Base-by-base conservation (phyloP, 2,797 vertebrate species). In the Sardinella longiceps region DNA sequence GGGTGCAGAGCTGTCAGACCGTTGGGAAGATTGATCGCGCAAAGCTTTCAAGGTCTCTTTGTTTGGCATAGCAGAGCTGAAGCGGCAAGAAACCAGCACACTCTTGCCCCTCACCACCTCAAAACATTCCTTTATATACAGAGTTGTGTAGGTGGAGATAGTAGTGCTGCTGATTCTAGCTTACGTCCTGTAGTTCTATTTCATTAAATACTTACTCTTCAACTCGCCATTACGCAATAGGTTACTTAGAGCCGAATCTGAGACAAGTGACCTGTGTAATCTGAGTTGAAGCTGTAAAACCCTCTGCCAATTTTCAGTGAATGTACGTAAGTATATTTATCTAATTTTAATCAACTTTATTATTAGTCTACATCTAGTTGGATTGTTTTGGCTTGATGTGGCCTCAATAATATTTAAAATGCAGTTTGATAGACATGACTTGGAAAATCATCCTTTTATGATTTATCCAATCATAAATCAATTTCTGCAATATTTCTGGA, bases 1-100 rank as follows among this genome's bases (percentile, higher is more conserved):
- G 97, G 97, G 97, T 96, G 97, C 97, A 95, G 95, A 97, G 97
- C 97, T 99, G 98, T 99, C 98, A 99, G 96, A 97, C 96, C 97
- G 97, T 97, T 98, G 96, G 96, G 96, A 99, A 99, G 98, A 99
- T 99, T 99, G 98, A 99, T 99, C 96, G 91, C 94, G 92, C 94
- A 86, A 96, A 98, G 97, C 95, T 96, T 98, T 97, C 96, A 95
- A 96, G 95, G 94, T 96, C 96, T 97, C 97, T 98, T 99, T 99
- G 98, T 99, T 99, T 99, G 96, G 96, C 97, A 94, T 97, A 98
- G 97, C 97, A 98, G 97, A 96, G 98, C 97, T 96, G 95, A 86
- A 95, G 94, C 92, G 90, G 90, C 90, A 90, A 91, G 90, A 93
- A 91, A 92, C 91, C 92, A 91, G 90, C 88, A 46, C 85, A 91